Evolutionary conservation across 1,140 invertebrate genomes (phyloP).

Genomic region (Procambarus clarkii): DNA sequence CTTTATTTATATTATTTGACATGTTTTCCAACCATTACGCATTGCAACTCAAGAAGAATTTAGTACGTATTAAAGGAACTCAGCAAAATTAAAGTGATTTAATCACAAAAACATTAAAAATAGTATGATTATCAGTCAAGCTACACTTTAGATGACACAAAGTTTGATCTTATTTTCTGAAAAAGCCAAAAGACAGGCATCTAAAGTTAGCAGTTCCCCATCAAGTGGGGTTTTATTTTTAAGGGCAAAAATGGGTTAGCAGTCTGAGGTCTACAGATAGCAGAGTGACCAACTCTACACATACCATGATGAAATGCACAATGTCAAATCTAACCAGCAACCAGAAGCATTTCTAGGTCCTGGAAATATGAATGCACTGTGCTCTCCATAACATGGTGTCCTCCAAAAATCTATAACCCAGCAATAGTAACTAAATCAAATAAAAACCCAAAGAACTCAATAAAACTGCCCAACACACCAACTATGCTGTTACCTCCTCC

Average conservation of each 20-base stretch:
- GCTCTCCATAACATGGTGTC: background rate
- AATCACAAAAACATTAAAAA: background rate
- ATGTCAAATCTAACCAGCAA: background rate
- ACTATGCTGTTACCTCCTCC: conserved; percentile 72
- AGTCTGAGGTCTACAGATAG: background rate
- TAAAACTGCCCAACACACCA: conserved; percentile 67
- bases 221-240: background rate
- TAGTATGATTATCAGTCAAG: background rate
- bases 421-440: conserved; percentile 29
- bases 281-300: background rate
- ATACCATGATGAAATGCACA: background rate
- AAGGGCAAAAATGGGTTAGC: background rate
- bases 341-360: background rate
- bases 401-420: conserved; percentile 29
- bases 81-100: background rate
- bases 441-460: conserved; percentile 61
- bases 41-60: background rate
- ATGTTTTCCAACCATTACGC: background rate
- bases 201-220: background rate
- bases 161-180: background rate
- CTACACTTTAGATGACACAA: background rate
- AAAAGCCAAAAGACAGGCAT: background rate
- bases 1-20: background rate
- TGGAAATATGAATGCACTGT: background rate
- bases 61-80: background rate